Base-by-base conservation (phyloP, 2,888 invertebrate species). In the Drosophila setosimentum region DNA sequence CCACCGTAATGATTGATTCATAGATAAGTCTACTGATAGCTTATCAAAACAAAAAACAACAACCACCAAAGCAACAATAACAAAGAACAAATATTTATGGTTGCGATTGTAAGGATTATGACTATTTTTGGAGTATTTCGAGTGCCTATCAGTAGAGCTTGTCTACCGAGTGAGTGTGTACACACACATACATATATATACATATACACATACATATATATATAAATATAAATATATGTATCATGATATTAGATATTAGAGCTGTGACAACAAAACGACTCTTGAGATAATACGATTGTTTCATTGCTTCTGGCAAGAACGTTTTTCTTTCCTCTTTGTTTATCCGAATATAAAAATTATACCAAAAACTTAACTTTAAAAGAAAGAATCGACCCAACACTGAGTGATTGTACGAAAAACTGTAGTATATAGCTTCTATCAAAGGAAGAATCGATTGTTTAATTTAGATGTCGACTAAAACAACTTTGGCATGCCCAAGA, bases 1-100 rank as follows among this genome's bases (percentile, higher is more conserved):
- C 24, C 33, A 33, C 5, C 18, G 5, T 24, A 29, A 68, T 68
- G 33, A 67, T 68, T 67, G 40, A 68, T 68, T 57, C 57, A 18
- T 35, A 30, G 55, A 67, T 66, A 27, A 32, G 30, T 53, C 33
- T 24, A 29, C 6, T 24, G 53, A 53, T 63, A 64, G 8, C 66
- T 21, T 67, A 66, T 68, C 55, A 13, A 21, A 18, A 8, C 3
- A n/a, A 24, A 37, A 3, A 11, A 29, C 2, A 29, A 24, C 24
- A 10, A 37, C 1, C 0, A 48, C 2, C 30, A 62, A 6, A 4
- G 6, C 30, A 32, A 61, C n/a, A 49, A 42, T 7, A 51, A 35
- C 29, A 35, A 54, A 32, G 13, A 55, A 37, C 7, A n/a, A 37
- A 27, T 21, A 11, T 35, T 21, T 40, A 55, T 40, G 55, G 24